Evolutionary conservation across 2,113 vertebrate species (phyloP).

Genomic region (Oryzias melastigma): DNA sequence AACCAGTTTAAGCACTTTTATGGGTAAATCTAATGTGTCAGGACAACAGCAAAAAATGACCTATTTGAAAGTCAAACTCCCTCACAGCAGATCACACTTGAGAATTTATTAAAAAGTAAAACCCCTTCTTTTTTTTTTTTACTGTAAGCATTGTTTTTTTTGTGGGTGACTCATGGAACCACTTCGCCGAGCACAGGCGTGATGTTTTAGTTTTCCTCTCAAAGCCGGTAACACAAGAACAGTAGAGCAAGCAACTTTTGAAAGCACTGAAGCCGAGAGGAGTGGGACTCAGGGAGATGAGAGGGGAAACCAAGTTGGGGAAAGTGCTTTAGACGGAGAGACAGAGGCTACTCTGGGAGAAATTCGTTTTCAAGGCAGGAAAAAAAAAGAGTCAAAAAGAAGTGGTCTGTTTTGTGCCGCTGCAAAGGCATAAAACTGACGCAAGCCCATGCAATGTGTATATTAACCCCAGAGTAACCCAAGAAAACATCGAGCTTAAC

Average conservation of each 20-base stretch:
- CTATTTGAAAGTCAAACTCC: background rate
- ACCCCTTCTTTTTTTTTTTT: background rate
- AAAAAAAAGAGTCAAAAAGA: constrained; percentile 42
- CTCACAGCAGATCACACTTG: background rate
- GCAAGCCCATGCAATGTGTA: constrained; percentile 55
- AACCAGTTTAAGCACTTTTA: background rate
- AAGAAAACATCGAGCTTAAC: constrained; percentile 34
- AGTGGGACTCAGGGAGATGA: constrained; percentile 16
- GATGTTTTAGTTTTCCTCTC: constrained; percentile 31
- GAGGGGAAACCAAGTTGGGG: background rate
- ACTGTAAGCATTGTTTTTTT: background rate
- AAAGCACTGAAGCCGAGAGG: constrained; percentile 28
- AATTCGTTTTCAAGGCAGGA: constrained; percentile 28
- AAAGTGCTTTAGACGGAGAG: constrained; percentile 38
- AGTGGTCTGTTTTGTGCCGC: constrained; percentile 42
- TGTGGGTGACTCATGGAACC: constrained; percentile 18
- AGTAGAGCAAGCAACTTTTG: constrained; percentile 30
- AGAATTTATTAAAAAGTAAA: background rate
- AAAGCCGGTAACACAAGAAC: constrained; percentile 23
- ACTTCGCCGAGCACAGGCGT: constrained; percentile 16
- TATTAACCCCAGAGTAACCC: background rate
- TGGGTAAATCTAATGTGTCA: too few species aligned
- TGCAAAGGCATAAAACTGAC: constrained; percentile 55
- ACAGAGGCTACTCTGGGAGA: constrained; percentile 24
- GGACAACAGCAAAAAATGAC: background rate